Conservation (phyloP, 2,113 vertebrate species). For the Speoplatyrhinus poulsoni region DNA sequence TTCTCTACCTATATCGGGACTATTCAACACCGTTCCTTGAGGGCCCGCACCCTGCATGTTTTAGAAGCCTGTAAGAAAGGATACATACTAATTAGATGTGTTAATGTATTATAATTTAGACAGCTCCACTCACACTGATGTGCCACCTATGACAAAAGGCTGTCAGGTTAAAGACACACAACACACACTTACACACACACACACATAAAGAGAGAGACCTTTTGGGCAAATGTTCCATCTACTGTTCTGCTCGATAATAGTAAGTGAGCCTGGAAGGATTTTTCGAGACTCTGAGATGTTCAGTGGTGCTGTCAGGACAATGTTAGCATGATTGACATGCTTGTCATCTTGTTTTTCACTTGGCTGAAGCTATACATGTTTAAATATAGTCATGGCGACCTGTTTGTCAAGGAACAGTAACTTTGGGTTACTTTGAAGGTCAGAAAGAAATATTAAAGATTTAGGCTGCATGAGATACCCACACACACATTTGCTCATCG, state of each 20-base stretch:
- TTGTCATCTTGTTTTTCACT: constrained; percentile 49
- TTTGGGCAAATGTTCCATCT: constrained; percentile 33
- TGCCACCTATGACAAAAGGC: constrained; percentile 57
- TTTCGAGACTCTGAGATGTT: constrained; percentile 19
- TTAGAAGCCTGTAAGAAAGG: constrained; percentile 19
- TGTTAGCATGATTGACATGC: constrained; percentile 38
- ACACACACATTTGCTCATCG: no score
- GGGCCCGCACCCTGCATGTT: no score
- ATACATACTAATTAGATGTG: constrained; percentile 55
- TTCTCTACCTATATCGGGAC: no score
- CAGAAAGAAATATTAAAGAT: no score
- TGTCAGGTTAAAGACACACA: constrained; percentile 22
- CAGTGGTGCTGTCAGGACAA: constrained; percentile 52
- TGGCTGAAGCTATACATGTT: constrained; percentile 54
- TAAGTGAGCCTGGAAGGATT: constrained; percentile 28
- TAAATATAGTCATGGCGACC: constrained; percentile 45
- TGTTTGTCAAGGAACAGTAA: constrained; percentile 9
- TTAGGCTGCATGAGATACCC: not conserved
- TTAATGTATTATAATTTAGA: constrained; percentile 58
- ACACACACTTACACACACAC: constrained; percentile 4
- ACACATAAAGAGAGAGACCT: constrained; percentile 28
- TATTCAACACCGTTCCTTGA: no score
- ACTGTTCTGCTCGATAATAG: constrained; percentile 26
- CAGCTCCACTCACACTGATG: constrained; percentile 53
- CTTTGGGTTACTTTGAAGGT: no score